A percentile compares a stretch with the other conserved stretches of the same genome.
Evolutionary conservation across 2,888 invertebrate genomes (phyloP).

Genomic region (Pristionchus mayeri): DNA sequence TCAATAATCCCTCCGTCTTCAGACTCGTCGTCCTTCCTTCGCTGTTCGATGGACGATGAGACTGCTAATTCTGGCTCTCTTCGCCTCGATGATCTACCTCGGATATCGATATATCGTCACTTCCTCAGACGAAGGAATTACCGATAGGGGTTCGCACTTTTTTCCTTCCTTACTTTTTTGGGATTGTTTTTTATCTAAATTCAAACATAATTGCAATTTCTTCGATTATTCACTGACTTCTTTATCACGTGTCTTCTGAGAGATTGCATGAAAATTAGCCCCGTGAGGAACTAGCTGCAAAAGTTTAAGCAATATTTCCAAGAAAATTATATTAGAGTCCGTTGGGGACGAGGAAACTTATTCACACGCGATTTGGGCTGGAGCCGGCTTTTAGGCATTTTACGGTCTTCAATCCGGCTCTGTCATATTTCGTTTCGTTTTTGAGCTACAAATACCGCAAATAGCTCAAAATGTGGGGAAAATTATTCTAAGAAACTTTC

Average conservation of each 20-base stretch:
- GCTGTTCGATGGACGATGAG: background rate
- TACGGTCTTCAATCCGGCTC: too few relatives aligned
- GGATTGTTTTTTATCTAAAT: background rate
- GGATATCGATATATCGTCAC: background rate
- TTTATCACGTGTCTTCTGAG: too few relatives aligned
- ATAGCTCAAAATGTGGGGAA: too few relatives aligned
- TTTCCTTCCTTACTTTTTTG: background rate
- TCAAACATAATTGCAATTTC: background rate
- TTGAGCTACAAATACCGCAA: too few relatives aligned
- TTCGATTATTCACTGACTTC: background rate
- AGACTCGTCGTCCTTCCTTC: background rate
- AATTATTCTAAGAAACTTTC: too few relatives aligned
- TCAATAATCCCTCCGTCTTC: too few relatives aligned
- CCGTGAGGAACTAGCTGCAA: background rate
- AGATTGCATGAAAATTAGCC: background rate
- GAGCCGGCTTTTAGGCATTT: too few relatives aligned
- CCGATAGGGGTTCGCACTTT: background rate
- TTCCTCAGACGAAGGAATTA: background rate
- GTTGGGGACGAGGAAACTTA: background rate
- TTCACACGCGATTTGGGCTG: too few relatives aligned
- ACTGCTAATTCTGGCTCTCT: background rate
- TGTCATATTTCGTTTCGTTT: too few relatives aligned
- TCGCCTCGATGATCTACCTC: background rate
- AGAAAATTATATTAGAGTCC: background rate
- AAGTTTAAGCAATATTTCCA: too few relatives aligned